Conservation (phyloP, 2,888 invertebrate genomes). For the Drosophila maculinotata region DNA sequence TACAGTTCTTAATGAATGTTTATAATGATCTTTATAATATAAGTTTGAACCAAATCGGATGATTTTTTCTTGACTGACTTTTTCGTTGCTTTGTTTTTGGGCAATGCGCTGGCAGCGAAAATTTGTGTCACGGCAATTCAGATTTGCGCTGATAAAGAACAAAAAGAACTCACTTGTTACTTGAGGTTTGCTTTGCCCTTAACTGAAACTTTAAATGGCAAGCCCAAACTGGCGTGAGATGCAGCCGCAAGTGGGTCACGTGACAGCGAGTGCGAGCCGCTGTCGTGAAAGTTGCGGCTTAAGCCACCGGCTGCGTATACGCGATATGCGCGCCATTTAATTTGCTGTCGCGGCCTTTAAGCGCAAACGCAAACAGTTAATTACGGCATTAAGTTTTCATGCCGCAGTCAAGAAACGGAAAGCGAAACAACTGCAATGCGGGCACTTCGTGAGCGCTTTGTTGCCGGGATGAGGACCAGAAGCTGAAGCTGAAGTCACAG, state of each 20-base stretch:
- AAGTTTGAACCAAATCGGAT: no score
- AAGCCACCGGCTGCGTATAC: constrained; percentile 57
- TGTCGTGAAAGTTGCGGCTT: constrained; percentile 40
- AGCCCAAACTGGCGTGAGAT: constrained; percentile 11
- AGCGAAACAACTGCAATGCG: constrained; percentile 76
- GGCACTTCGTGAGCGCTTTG: constrained; percentile 75
- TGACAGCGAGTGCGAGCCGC: constrained; percentile 23
- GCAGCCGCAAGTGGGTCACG: constrained; percentile 55
- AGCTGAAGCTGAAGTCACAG: constrained; percentile 24
- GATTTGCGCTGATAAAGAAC: constrained; percentile 54
- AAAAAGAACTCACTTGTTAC: constrained; percentile 6
- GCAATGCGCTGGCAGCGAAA: constrained; percentile 39
- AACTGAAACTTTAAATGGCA: constrained; percentile 16
- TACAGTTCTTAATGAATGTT: no score
- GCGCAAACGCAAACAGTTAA: constrained; percentile 76
- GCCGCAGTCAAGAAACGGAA: constrained; percentile 51
- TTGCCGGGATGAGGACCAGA: constrained; percentile 41
- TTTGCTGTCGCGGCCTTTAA: constrained; percentile 48
- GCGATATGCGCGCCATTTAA: constrained; percentile 56
- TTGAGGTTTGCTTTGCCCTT: constrained; percentile 3
- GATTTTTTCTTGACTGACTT: not conserved
- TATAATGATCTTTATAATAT: no score
- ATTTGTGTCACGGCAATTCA: constrained; percentile 62
- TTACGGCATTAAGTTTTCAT: constrained; percentile 78
- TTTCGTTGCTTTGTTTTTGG: constrained; percentile 18